These are phyloP conservation scores for Chanos chanos DNA, from an alignment of 2,797 vertebrate genomes.

Conservation along the genomic window DNA sequence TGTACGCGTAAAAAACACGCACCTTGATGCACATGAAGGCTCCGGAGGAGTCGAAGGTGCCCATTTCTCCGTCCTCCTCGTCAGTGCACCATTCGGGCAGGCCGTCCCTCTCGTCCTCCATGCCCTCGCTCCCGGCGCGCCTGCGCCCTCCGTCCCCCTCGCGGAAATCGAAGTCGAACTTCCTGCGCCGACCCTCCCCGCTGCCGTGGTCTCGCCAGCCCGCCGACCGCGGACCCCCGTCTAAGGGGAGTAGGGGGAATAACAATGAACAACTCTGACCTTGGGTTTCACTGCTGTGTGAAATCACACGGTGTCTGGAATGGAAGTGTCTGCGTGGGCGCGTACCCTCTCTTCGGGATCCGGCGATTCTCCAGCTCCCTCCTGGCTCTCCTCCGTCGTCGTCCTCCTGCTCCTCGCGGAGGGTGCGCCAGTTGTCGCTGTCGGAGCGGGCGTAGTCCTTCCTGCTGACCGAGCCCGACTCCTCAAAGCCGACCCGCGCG, in stretches of 20 bases:
- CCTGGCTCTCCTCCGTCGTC: slow-evolving; percentile 68
- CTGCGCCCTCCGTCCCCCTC: slow-evolving; percentile 71
- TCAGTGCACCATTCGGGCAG: slow-evolving; percentile 91
- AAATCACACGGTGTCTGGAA: background rate
- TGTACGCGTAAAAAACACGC: no score
- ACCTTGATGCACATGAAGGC: slow-evolving; percentile 79
- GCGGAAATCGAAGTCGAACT: slow-evolving; percentile 88
- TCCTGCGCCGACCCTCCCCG: slow-evolving; percentile 74
- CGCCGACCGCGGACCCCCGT: slow-evolving; percentile 84
- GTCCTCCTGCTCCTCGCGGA: slow-evolving; percentile 84
- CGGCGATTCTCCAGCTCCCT: slow-evolving; percentile 76
- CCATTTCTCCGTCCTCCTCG: slow-evolving; percentile 88
- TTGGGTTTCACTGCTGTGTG: background rate
- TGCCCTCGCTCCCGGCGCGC: slow-evolving; percentile 75
- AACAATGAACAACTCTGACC: background rate
- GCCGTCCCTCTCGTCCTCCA: slow-evolving; percentile 83
- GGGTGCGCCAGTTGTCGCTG: slow-evolving; percentile 90
- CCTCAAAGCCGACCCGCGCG: slow-evolving; percentile 83
- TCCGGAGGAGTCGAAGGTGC: slow-evolving; percentile 90
- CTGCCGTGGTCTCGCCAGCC: slow-evolving; percentile 84
- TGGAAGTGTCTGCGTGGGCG: background rate
- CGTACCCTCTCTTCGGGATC: slow-evolving; percentile 73
- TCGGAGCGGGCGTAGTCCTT: slow-evolving; percentile 88
- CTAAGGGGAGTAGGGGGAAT: slow-evolving; percentile 39
- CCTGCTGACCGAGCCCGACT: slow-evolving; percentile 60